A percentile compares a stretch with the other conserved stretches of the same genome.
Evolutionary conservation across 1,140 invertebrate species (phyloP).

Genomic region (Zaprionus taronus): DNA sequence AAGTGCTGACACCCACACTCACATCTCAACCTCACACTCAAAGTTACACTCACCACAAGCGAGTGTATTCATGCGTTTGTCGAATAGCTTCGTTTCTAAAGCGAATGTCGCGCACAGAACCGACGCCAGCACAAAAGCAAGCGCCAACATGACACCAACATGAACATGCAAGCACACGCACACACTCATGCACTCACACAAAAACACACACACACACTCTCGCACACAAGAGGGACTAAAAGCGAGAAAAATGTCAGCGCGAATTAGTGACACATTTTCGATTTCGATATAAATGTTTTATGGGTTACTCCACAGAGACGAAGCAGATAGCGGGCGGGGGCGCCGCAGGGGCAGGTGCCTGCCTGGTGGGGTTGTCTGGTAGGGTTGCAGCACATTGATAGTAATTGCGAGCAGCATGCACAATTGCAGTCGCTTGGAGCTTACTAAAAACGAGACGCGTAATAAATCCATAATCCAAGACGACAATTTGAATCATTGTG

Average conservation of each 20-base stretch:
- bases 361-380: no score
- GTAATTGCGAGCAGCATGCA: constrained; percentile 79
- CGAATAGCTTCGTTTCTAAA: constrained; percentile 14
- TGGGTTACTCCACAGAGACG: constrained; percentile 12
- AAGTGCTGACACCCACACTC: background rate
- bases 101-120: constrained; percentile 18
- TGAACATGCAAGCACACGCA: background rate
- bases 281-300: constrained; percentile 59
- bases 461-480: constrained; percentile 82
- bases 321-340: no score
- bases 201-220: constrained; percentile 4
- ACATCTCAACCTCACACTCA: background rate
- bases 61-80: constrained; percentile 16
- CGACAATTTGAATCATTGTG: constrained; percentile 81
- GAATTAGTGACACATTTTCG: constrained; percentile 78
- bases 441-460: constrained; percentile 74
- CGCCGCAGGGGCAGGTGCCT: background rate
- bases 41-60: background rate
- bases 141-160: background rate
- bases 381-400: constrained; percentile 61
- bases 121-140: constrained; percentile 13
- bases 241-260: constrained; percentile 70
- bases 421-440: constrained; percentile 75
- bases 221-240: background rate
- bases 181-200: constrained; percentile 3